Conservation (phyloP, 2,797 vertebrate genomes). For the Chaetodon trifasciatus region DNA sequence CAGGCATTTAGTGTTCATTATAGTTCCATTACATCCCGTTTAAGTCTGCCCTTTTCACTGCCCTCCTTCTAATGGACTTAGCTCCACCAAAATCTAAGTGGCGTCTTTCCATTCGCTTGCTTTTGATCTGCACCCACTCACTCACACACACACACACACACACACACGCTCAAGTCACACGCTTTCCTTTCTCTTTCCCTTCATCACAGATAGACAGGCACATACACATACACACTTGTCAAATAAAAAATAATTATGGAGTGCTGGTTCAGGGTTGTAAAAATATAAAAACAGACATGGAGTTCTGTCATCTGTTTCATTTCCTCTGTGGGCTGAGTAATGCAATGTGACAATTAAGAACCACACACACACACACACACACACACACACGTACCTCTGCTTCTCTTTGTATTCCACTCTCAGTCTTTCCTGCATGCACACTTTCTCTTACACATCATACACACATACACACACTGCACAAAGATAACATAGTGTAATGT, state of each 20-base stretch:
- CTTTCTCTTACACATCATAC: slow-evolving; percentile 6
- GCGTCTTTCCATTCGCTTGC: slow-evolving; percentile 54
- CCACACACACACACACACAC: slow-evolving; percentile 19
- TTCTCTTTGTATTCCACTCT: background rate
- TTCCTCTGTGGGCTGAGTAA: slow-evolving; percentile 44
- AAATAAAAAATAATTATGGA: slow-evolving; percentile 61
- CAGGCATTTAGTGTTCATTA: slow-evolving; percentile 72
- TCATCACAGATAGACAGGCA: slow-evolving; percentile 10
- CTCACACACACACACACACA: background rate
- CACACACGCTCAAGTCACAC: background rate
- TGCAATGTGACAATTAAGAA: slow-evolving; percentile 30
- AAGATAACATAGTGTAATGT: slow-evolving; percentile 52
- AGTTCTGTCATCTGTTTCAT: slow-evolving; percentile 57
- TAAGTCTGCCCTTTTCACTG: slow-evolving; percentile 66
- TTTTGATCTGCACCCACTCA: slow-evolving; percentile 57
- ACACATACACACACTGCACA: slow-evolving; percentile 35
- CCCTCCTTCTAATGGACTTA: slow-evolving; percentile 68
- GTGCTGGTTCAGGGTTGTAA: slow-evolving; percentile 49
- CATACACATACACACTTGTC: slow-evolving; percentile 15
- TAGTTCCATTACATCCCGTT: slow-evolving; percentile 73
- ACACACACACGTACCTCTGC: background rate
- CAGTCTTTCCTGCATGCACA: background rate
- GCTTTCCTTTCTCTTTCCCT: background rate
- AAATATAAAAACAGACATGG: slow-evolving; percentile 54
- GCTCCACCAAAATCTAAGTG: slow-evolving; percentile 59